Evolutionary conservation across 92 coral and sea anemone genomes (phyloP).

Genomic region (Palythoa grandis): DNA sequence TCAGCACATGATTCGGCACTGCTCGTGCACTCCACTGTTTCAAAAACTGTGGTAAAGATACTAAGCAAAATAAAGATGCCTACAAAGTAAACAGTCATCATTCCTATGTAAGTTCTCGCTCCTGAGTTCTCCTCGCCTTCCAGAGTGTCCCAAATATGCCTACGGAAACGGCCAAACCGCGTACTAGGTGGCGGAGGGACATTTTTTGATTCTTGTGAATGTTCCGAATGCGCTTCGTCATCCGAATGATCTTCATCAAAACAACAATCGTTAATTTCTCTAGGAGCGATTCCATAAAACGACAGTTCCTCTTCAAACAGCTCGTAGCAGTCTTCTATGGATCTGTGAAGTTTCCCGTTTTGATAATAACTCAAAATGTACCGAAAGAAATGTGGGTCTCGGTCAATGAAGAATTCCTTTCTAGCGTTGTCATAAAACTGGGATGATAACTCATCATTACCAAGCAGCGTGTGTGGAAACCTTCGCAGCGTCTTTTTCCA

Average conservation of each 20-base stretch:
- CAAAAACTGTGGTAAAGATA: constrained; percentile 89
- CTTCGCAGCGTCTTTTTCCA: constrained; percentile 86
- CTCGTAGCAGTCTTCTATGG: constrained; percentile 85
- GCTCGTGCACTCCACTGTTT: constrained; percentile 87
- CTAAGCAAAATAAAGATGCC: constrained; percentile 92
- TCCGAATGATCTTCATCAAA: constrained; percentile 80
- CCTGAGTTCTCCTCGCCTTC: constrained; percentile 85
- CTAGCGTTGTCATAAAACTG: constrained; percentile 81
- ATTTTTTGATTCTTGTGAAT: constrained; percentile 44
- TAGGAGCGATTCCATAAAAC: constrained; percentile 85
- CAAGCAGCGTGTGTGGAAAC: constrained; percentile 89
- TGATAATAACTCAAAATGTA: constrained; percentile 93
- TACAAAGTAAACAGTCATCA: constrained; percentile 74
- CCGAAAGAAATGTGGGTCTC: constrained; percentile 94
- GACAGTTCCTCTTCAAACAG: constrained; percentile 85
- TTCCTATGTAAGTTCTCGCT: constrained; percentile 69
- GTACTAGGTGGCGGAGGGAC: constrained; percentile 32
- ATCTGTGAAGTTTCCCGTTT: constrained; percentile 94
- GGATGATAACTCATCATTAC: constrained; percentile 75
- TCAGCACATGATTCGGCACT: constrained; percentile 65
- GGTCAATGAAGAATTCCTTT: constrained; percentile 89
- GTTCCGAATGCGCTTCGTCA: constrained; percentile 69
- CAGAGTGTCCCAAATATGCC: constrained; percentile 76
- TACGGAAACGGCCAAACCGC: constrained; percentile 53
- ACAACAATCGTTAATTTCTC: constrained; percentile 92